These are phyloP conservation scores for Mionectes macconnelli DNA, from an alignment of 2,113 vertebrate species.

Conservation along the genomic window DNA sequence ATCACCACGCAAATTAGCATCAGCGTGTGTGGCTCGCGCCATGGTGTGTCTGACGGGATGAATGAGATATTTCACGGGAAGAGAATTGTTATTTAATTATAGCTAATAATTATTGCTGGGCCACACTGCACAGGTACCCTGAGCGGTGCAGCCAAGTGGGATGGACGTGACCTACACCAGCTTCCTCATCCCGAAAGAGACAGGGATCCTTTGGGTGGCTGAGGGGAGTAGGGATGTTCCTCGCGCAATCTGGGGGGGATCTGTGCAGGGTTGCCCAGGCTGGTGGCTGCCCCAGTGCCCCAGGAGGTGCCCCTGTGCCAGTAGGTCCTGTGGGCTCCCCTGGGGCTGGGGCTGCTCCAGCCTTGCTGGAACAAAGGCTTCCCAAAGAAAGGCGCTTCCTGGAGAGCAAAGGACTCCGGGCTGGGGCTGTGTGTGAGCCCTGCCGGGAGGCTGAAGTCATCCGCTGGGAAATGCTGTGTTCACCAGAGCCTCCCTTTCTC, in stretches of 20 bases:
- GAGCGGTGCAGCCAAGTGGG: background rate
- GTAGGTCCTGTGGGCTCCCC: rapidly evolving
- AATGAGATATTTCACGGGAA: background rate
- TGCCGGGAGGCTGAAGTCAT: constrained; percentile 25
- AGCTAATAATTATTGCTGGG: background rate
- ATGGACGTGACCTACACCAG: rapidly evolving
- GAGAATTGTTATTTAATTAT: background rate
- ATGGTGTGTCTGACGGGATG: rapidly evolving
- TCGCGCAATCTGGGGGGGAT: background rate
- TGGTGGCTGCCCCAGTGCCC: background rate
- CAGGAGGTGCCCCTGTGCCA: rapidly evolving
- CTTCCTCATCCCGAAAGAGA: background rate
- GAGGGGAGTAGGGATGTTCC: background rate
- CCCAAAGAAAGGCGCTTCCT: constrained; percentile 51
- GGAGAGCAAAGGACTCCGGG: background rate
- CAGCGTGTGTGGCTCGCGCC: rapidly evolving
- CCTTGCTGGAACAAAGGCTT: constrained; percentile 45
- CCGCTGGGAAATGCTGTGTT: constrained; percentile 19
- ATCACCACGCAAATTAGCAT: background rate
- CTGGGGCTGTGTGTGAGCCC: background rate
- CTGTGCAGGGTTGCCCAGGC: background rate
- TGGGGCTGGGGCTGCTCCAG: background rate
- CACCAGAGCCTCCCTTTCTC: background rate
- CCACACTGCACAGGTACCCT: rapidly evolving
- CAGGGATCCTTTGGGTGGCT: background rate